These are phyloP conservation scores for Samia ricini DNA, from an alignment of 1,140 invertebrate species.

Conservation along the genomic window DNA sequence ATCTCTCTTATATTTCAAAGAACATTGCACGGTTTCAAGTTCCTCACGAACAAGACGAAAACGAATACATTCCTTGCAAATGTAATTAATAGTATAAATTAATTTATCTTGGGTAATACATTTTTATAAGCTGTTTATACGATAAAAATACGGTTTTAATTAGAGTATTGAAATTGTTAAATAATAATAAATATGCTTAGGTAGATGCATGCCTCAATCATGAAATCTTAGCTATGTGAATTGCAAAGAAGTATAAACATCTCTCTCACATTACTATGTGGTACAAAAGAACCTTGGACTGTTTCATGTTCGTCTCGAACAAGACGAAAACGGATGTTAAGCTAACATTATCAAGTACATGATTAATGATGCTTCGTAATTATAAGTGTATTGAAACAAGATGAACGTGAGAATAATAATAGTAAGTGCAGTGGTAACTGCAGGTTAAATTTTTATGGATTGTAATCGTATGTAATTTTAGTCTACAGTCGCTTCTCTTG, in stretches of 20 bases:
- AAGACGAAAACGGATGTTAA: conserved; percentile 26
- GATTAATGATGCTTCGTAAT: conserved; percentile 46
- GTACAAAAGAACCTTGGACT: background rate
- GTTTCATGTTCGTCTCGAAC: background rate
- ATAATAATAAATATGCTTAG: too few relatives aligned
- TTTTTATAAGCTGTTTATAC: too few relatives aligned
- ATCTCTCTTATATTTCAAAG: too few relatives aligned
- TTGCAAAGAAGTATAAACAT: background rate
- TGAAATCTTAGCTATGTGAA: too few relatives aligned
- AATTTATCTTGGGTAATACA: too few relatives aligned
- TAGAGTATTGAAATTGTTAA: too few relatives aligned
- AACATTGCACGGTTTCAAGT: too few relatives aligned
- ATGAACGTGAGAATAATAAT: conserved; percentile 34
- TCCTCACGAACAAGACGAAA: too few relatives aligned
- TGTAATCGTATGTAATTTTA: background rate
- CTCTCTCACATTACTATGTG: background rate
- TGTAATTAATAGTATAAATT: too few relatives aligned
- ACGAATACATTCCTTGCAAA: too few relatives aligned
- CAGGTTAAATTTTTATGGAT: background rate
- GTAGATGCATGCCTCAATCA: too few relatives aligned
- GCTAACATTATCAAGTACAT: conserved; percentile 36
- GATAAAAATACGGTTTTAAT: too few relatives aligned
- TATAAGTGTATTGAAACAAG: conserved; percentile 33
- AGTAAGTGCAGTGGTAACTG: background rate
- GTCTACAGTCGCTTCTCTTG: background rate